Evolutionary conservation across 2,113 vertebrate species (phyloP).

Genomic region (Oreochromis tanganicae): DNA sequence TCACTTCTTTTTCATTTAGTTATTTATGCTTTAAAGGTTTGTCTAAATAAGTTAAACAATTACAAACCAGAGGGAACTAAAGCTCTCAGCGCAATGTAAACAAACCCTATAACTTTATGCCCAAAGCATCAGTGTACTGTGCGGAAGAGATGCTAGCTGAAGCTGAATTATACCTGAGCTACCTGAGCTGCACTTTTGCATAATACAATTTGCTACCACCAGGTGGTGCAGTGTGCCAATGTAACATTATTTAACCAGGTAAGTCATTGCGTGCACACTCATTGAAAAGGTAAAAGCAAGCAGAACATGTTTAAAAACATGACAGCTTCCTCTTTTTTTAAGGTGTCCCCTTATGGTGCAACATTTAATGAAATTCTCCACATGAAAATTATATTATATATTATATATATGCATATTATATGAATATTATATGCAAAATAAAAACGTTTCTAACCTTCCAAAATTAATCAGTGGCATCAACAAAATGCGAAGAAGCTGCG

Average conservation of each 20-base stretch:
- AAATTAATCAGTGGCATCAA: background rate
- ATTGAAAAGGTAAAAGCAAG: background rate
- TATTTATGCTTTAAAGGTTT: background rate
- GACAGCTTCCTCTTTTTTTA: background rate
- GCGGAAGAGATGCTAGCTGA: background rate
- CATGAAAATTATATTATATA: background rate
- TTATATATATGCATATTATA: too few relatives aligned
- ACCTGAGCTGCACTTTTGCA: background rate
- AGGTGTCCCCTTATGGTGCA: rapidly evolving
- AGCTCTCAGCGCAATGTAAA: background rate
- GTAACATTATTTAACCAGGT: background rate
- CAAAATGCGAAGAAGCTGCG: rapidly evolving
- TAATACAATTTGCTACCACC: rapidly evolving
- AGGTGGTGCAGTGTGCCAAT: background rate
- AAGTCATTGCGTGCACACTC: background rate
- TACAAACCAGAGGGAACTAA: background rate
- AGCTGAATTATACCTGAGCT: background rate
- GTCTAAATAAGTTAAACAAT: background rate
- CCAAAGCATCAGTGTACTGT: background rate
- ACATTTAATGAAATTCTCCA: background rate
- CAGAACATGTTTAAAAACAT: background rate
- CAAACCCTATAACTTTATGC: background rate
- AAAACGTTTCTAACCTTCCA: rapidly evolving
- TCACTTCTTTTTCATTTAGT: background rate
- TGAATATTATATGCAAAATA: background rate